These are phyloP conservation scores for Drosophila pullipes DNA, from an alignment of 2,888 invertebrate genomes.

Conservation along the genomic window DNA sequence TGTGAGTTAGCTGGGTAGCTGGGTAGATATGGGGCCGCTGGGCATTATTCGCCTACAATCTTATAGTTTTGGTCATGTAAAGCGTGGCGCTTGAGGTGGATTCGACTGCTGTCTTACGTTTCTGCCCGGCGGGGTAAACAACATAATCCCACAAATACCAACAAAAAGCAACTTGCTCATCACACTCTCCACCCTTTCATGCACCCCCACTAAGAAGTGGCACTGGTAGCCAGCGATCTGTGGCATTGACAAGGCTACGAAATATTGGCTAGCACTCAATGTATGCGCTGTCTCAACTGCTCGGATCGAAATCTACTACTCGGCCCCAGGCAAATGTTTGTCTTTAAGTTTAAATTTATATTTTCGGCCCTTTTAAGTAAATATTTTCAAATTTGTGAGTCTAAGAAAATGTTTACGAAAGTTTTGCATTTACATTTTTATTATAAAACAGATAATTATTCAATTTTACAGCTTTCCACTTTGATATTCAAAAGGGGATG, in stretches of 20 bases:
- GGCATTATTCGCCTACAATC: slow-evolving; percentile 67
- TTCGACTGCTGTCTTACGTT: slow-evolving; percentile 18
- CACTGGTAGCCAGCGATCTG: slow-evolving; percentile 57
- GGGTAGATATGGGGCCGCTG: slow-evolving; percentile 14
- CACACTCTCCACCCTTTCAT: not conserved
- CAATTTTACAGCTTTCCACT: not conserved
- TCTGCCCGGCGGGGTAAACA: slow-evolving; percentile 40
- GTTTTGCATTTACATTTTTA: not conserved
- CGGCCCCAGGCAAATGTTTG: not conserved
- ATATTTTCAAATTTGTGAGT: not conserved
- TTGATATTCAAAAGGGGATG: not conserved
- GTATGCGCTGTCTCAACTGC: not conserved
- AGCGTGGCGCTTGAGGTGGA: slow-evolving; percentile 62
- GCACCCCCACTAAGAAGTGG: slow-evolving; percentile 21
- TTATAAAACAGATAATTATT: not conserved
- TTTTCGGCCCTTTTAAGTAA: not conserved
- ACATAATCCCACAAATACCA: slow-evolving; percentile 52
- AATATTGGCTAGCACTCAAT: slow-evolving; percentile 9
- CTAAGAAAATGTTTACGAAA: not conserved
- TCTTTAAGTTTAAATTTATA: not conserved
- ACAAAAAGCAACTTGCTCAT: slow-evolving; percentile 23
- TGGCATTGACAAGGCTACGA: slow-evolving; percentile 39
- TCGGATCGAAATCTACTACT: not conserved
- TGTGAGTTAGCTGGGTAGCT: slow-evolving; percentile 10
- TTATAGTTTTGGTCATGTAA: slow-evolving; percentile 72